Conservation (phyloP, 1,140 invertebrate species). For the Neodiprion virginianus region DNA sequence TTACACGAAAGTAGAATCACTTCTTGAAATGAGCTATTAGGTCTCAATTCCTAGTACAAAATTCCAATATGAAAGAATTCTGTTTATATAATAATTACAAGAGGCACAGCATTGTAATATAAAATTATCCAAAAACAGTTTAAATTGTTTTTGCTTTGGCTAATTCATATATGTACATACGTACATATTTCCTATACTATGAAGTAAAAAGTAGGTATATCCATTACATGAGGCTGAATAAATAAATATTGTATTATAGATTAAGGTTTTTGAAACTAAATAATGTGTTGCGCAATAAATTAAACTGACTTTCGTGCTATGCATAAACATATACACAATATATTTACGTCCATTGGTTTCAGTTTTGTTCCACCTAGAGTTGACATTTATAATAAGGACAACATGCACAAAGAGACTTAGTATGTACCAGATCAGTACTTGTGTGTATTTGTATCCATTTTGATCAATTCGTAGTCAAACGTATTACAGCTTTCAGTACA, state of each 20-base stretch:
- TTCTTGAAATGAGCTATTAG: too few relatives aligned
- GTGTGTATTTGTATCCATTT: too few relatives aligned
- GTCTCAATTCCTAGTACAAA: too few relatives aligned
- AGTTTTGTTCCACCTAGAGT: neutral
- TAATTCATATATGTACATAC: neutral
- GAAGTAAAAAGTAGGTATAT: neutral
- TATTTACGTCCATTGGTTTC: neutral
- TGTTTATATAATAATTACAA: neutral
- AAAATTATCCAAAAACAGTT: constrained; percentile 5
- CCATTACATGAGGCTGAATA: neutral
- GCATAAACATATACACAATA: neutral
- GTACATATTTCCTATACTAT: neutral
- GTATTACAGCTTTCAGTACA: too few relatives aligned
- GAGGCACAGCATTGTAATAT: neutral
- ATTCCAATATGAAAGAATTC: neutral
- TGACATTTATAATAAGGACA: neutral
- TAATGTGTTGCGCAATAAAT: neutral
- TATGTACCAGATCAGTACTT: too few relatives aligned
- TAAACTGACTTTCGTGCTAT: constrained; percentile 2
- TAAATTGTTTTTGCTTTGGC: neutral
- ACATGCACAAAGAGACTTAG: neutral
- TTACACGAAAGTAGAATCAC: too few relatives aligned
- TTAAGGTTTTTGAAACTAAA: neutral
- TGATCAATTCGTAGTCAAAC: too few relatives aligned
- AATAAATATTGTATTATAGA: constrained; percentile 2